Conservation (phyloP, 2,113 vertebrate species). For the Dromas ardeola region DNA sequence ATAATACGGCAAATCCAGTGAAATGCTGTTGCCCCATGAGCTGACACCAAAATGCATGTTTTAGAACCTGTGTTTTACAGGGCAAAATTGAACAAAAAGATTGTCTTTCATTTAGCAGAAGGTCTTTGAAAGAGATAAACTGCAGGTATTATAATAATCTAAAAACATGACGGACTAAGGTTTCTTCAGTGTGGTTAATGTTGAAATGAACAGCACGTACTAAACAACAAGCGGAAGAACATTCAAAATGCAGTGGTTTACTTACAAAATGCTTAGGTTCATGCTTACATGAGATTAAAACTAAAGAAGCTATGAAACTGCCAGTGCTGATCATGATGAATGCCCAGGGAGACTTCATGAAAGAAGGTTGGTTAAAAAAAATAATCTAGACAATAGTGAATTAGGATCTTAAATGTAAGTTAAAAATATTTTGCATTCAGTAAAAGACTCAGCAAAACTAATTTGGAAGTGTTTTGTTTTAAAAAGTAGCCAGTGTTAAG, state of each 20-base stretch:
- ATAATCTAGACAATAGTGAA: neutral
- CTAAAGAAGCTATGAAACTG: neutral
- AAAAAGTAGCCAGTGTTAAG: neutral
- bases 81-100: neutral
- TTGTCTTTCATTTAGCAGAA: neutral
- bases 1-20: neutral
- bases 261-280: constrained; percentile 27
- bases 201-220: constrained; percentile 6
- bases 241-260: constrained; percentile 19
- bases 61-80: neutral
- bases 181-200: constrained; percentile 25
- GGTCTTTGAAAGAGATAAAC: neutral
- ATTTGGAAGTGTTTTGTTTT: neutral
- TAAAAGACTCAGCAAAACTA: neutral
- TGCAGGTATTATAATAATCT: neutral
- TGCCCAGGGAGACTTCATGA: neutral
- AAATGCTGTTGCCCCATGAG: neutral
- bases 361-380: neutral
- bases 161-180: neutral
- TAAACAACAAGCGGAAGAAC: neutral
- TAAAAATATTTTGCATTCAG: neutral
- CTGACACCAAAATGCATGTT: neutral
- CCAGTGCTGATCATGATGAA: neutral
- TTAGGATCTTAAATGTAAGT: neutral
- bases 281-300: neutral